Evolutionary conservation across 2,888 invertebrate species (phyloP).

Genomic region (Maniola hyperantus): DNA sequence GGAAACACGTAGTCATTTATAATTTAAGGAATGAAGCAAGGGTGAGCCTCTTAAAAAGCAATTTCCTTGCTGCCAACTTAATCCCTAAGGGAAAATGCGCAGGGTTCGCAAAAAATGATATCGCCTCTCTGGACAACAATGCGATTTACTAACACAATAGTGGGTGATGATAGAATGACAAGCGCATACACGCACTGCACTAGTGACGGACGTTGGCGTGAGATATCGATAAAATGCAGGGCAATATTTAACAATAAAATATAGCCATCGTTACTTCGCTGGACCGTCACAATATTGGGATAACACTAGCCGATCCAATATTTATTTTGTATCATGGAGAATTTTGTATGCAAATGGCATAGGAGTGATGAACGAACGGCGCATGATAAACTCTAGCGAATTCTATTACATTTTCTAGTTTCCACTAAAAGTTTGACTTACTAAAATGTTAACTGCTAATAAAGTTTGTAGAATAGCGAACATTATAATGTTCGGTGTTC

Average conservation of each 20-base stretch:
- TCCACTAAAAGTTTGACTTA: neutral
- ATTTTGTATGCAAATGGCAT: conserved; percentile 19
- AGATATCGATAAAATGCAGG: conserved; percentile 44
- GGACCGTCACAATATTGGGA: conserved; percentile 22
- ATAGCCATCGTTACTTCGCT: conserved; percentile 21
- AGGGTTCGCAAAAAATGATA: conserved; percentile 52
- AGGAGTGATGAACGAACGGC: conserved; percentile 12
- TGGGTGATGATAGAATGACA: conserved; percentile 42
- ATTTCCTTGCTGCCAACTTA: conserved; percentile 47
- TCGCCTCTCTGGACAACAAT: conserved; percentile 59
- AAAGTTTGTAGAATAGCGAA: neutral
- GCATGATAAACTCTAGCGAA: conserved; percentile 9
- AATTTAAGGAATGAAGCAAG: conserved; percentile 43
- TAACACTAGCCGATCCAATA: conserved; percentile 20
- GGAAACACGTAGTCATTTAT: conserved; percentile 45
- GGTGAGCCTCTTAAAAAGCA: conserved; percentile 44
- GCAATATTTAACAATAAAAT: conserved; percentile 21
- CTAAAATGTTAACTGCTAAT: neutral
- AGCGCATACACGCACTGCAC: conserved; percentile 27
- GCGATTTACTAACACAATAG: conserved; percentile 56
- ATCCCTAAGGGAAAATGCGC: conserved; percentile 44
- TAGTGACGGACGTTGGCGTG: conserved; percentile 46
- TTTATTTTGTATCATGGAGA: conserved; percentile 23
- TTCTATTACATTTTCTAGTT: neutral
- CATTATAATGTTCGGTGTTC: neutral